Conservation (phyloP, 92 coral and sea anemone species). For the Paramuricea clavata region DNA sequence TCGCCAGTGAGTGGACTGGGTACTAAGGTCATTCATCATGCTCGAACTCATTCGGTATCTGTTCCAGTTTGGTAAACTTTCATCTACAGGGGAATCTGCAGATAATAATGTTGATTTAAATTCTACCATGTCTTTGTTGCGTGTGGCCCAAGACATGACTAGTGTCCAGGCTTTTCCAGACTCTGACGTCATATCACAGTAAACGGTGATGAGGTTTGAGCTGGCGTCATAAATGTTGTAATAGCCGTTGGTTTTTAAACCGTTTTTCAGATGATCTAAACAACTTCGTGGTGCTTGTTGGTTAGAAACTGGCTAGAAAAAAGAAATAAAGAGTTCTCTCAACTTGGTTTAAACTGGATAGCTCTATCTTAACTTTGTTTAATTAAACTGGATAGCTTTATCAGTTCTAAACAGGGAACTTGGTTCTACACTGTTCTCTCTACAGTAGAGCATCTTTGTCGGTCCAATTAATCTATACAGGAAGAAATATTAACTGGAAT, state of each 20-base stretch:
- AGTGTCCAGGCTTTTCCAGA: conserved; percentile 1
- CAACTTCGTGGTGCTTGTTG: conserved; percentile 19
- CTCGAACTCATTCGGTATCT: conserved; percentile 61
- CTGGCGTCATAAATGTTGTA: conserved; percentile 10
- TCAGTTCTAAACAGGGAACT: too few species aligned
- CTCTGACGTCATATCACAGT: conserved; percentile 13
- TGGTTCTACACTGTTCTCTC: too few species aligned
- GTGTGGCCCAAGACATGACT: not conserved
- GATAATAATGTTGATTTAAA: not conserved
- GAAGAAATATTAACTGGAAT: too few species aligned
- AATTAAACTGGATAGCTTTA: too few species aligned
- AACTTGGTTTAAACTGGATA: too few species aligned
- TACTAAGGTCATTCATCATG: conserved; percentile 62
- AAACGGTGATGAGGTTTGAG: not conserved
- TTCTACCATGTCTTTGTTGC: not conserved
- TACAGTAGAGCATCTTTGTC: too few species aligned
- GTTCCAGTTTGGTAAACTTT: conserved; percentile 71
- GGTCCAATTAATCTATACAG: too few species aligned
- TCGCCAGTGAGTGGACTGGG: conserved; percentile 82
- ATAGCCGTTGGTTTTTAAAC: conserved; percentile 17
- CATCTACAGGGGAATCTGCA: conserved; percentile 50
- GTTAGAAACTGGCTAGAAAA: not conserved
- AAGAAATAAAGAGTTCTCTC: not conserved
- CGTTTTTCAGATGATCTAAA: conserved; percentile 16
- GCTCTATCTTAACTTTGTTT: too few species aligned